Evolutionary conservation across 2,888 invertebrate species (phyloP).

Genomic region (Bembecia ichneumoniformis): DNA sequence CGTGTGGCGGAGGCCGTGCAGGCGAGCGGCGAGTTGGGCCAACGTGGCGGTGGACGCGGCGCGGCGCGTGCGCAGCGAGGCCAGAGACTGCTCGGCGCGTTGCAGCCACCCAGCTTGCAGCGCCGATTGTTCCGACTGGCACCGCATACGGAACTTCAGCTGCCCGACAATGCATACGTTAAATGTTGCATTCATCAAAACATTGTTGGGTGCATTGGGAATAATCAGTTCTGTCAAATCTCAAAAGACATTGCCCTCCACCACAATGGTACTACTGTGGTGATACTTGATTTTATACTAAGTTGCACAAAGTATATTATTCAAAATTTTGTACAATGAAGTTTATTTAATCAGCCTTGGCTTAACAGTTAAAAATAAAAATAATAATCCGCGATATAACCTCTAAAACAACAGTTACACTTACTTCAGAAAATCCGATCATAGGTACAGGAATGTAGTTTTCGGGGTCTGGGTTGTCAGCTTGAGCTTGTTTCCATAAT

Average conservation of each 20-base stretch:
- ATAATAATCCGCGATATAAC: too few relatives aligned
- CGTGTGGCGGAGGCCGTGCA: slow-evolving; percentile 86
- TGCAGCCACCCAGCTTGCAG: slow-evolving; percentile 86
- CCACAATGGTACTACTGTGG: too few relatives aligned
- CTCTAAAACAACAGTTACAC: not conserved
- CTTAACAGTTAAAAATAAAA: too few relatives aligned
- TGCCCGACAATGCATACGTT: slow-evolving; percentile 12
- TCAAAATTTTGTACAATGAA: too few relatives aligned
- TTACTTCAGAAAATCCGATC: slow-evolving; percentile 86
- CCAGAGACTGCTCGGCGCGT: slow-evolving; percentile 83
- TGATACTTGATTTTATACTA: too few relatives aligned
- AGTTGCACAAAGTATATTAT: too few relatives aligned
- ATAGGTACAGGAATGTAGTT: slow-evolving; percentile 94
- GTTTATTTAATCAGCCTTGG: too few relatives aligned
- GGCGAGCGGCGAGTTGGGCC: slow-evolving; percentile 84
- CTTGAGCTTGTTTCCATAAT: slow-evolving; percentile 96
- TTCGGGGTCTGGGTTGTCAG: slow-evolving; percentile 93
- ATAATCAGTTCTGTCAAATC: too few relatives aligned
- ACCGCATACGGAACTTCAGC: slow-evolving; percentile 84
- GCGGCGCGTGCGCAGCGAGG: slow-evolving; percentile 84
- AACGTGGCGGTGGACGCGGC: slow-evolving; percentile 85
- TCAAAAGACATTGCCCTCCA: too few relatives aligned
- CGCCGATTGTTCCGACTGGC: slow-evolving; percentile 87
- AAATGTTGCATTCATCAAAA: too few relatives aligned
- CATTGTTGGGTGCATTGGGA: too few relatives aligned